phyloP scores from a whole-genome alignment of 1,140 invertebrate species.

The Bombus balteatus region DNA sequence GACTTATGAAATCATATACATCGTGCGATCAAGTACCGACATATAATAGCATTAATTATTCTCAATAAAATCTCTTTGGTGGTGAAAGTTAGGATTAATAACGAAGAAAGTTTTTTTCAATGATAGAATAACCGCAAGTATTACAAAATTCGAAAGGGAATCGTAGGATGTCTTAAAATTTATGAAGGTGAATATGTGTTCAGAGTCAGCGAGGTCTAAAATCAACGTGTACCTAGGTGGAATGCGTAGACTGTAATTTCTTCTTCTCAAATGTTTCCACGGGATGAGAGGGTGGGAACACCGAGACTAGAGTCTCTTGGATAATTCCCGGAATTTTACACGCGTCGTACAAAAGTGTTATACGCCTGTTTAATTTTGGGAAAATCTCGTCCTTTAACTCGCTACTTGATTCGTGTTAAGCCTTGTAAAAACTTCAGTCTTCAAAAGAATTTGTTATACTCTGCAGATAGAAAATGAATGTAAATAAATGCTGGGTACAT shows the following conservation, averaged over 20 bases:
- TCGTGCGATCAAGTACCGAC: too few species aligned
- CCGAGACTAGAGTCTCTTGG: background rate
- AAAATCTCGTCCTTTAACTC: background rate
- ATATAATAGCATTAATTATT: too few species aligned
- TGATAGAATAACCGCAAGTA: background rate
- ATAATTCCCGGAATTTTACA: conserved; percentile 7
- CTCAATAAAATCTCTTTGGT: too few species aligned
- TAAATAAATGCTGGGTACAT: too few species aligned
- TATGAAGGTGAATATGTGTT: background rate
- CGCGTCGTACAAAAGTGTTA: background rate
- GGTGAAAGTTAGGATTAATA: too few species aligned
- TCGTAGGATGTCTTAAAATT: background rate
- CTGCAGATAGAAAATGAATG: too few species aligned
- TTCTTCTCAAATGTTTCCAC: background rate
- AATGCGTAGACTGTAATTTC: background rate
- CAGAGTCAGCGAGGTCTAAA: background rate
- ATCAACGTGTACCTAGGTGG: background rate
- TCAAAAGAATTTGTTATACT: background rate
- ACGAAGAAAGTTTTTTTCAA: background rate
- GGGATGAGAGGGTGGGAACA: too few species aligned
- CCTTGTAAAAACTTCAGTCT: background rate
- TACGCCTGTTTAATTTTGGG: background rate
- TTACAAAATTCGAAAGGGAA: background rate
- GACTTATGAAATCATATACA: too few species aligned
- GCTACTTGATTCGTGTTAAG: background rate